Conservation (phyloP, 2,113 vertebrate genomes). For the Hypanus sabinus region DNA sequence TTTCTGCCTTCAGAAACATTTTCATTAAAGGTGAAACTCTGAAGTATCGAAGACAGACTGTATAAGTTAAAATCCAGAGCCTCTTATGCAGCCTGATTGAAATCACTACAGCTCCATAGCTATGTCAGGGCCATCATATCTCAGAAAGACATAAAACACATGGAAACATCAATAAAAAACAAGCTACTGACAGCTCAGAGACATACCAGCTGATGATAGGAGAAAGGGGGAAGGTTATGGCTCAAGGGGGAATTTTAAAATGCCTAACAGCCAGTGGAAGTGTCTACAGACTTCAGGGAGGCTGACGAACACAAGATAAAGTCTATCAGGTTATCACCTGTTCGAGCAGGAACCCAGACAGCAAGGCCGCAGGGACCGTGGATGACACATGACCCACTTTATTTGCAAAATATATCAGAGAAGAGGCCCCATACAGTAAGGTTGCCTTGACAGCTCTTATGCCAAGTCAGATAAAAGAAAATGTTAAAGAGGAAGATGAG, state of each 20-base stretch:
- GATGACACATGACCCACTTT: slow-evolving; percentile 47
- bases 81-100: slow-evolving; percentile 80
- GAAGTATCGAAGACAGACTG: slow-evolving; percentile 52
- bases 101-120: slow-evolving; percentile 69
- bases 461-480: slow-evolving; percentile 53
- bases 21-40: slow-evolving; percentile 77
- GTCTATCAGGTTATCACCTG: slow-evolving; percentile 93
- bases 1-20: slow-evolving; percentile 81
- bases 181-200: slow-evolving; percentile 93
- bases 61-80: slow-evolving; percentile 49
- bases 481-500: slow-evolving; percentile 47
- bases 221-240: slow-evolving; percentile 89
- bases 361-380: slow-evolving; percentile 66
- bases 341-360: slow-evolving; percentile 74
- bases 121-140: slow-evolving; percentile 92
- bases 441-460: slow-evolving; percentile 65
- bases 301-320: slow-evolving; percentile 90
- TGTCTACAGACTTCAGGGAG: slow-evolving; percentile 84
- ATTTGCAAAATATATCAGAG: slow-evolving; percentile 54
- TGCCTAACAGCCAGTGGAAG: slow-evolving; percentile 79
- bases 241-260: slow-evolving; percentile 83
- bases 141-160: slow-evolving; percentile 97
- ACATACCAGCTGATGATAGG: slow-evolving; percentile 75
- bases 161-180: slow-evolving; percentile 99
- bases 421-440: slow-evolving; percentile 49